Percentiles rank a stretch among this genome's conserved stretches.
Evolutionary conservation across 1,140 invertebrate species (phyloP).

Genomic region (Heliothis subflexa): DNA sequence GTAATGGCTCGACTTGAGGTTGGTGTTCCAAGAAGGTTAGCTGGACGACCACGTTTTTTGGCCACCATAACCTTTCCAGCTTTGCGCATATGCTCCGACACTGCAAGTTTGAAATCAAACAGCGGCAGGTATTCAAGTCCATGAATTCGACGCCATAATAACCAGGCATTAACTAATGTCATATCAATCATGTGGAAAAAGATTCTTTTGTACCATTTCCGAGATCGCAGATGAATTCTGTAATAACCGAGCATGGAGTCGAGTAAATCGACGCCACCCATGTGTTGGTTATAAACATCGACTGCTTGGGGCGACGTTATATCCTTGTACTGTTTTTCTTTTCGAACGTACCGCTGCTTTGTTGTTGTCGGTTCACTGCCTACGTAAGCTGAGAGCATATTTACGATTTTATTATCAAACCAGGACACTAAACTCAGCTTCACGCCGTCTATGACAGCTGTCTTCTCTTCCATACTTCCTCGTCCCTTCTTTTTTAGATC

Average conservation of each 20-base stretch:
- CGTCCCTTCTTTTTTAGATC: neutral
- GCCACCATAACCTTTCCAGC: slow-evolving; percentile 3
- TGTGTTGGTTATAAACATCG: no score
- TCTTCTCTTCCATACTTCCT: slow-evolving; percentile 51
- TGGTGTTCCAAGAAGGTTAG: neutral
- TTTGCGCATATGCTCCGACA: slow-evolving; percentile 45
- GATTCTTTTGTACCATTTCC: slow-evolving; percentile 54
- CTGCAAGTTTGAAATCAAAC: slow-evolving; percentile 49
- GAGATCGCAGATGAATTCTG: slow-evolving; percentile 53
- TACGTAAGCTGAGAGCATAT: slow-evolving; percentile 65
- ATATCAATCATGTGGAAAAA: slow-evolving; percentile 51
- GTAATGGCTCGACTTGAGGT: no score
- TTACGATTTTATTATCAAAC: slow-evolving; percentile 61
- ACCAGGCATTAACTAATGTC: slow-evolving; percentile 20
- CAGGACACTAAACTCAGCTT: slow-evolving; percentile 65
- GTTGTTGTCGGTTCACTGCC: no score
- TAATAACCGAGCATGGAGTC: slow-evolving; percentile 57
- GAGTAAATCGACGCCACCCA: no score
- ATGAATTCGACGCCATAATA: slow-evolving; percentile 21
- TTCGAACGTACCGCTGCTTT: slow-evolving; percentile 51
- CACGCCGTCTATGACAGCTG: slow-evolving; percentile 56
- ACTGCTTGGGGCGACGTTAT: slow-evolving; percentile 59
- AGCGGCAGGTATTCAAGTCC: neutral
- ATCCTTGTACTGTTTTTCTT: slow-evolving; percentile 48
- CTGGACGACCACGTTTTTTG: slow-evolving; percentile 12